Evolutionary conservation across 2,797 vertebrate species (phyloP).

Genomic region (Tauraco hartlaubi): DNA sequence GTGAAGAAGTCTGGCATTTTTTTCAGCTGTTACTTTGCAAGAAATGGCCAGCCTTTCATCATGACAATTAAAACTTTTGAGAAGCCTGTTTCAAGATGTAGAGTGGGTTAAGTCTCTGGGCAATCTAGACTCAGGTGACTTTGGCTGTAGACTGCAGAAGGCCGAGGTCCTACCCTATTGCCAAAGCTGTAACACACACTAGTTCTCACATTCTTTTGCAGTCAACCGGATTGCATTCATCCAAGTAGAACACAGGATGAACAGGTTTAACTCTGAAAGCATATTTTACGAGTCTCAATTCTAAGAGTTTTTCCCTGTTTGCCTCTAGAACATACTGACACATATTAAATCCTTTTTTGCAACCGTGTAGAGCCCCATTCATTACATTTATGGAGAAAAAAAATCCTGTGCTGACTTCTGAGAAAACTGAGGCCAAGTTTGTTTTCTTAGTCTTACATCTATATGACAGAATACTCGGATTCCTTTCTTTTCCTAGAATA

Average conservation of each 20-base stretch:
- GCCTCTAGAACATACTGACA: neutral
- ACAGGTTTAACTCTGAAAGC: neutral
- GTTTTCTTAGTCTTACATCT: slow-evolving; percentile 20
- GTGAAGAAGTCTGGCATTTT: neutral
- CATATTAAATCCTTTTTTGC: neutral
- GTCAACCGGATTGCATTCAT: neutral
- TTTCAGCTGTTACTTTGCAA: neutral
- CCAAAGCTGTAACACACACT: neutral
- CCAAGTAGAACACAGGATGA: neutral
- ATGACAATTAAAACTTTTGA: neutral
- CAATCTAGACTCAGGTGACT: neutral
- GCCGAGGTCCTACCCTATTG: neutral
- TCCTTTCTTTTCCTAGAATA: slow-evolving; percentile 43
- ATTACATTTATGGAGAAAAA: slow-evolving; percentile 6
- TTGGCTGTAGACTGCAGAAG: neutral
- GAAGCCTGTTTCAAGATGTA: neutral
- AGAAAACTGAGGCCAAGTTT: slow-evolving; percentile 13
- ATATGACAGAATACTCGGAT: neutral
- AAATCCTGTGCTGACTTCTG: neutral
- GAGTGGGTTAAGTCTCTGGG: neutral
- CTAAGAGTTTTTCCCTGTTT: neutral
- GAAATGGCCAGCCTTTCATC: neutral
- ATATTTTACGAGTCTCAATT: neutral
- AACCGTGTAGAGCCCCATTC: neutral
- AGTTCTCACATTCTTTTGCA: neutral